Conservation (phyloP, 2,888 invertebrate species). For the Uloborus plumipes region DNA sequence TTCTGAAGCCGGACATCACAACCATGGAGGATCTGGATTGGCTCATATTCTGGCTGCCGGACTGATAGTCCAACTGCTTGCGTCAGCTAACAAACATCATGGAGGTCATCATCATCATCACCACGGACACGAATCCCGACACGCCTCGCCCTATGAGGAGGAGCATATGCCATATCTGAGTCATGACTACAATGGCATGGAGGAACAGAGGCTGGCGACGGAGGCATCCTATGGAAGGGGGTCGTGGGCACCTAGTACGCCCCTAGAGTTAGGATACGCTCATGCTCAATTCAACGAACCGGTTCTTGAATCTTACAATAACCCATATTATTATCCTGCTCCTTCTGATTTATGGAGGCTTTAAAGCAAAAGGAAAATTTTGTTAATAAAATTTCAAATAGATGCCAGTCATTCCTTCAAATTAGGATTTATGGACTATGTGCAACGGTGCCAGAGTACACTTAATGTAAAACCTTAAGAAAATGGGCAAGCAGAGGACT, state of each 20-base stretch:
- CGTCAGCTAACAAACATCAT: slow-evolving; percentile 2
- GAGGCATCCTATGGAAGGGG: not conserved
- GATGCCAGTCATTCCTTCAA: no score
- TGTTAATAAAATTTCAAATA: no score
- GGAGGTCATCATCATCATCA: slow-evolving; percentile 4
- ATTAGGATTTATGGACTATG: no score
- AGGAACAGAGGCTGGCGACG: slow-evolving; percentile 18
- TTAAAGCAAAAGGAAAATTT: no score
- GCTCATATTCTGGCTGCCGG: slow-evolving; percentile 48
- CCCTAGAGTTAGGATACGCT: not conserved
- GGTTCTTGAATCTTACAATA: slow-evolving; percentile 5
- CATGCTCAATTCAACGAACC: slow-evolving; percentile 7
- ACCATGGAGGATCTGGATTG: slow-evolving; percentile 19
- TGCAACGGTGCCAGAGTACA: no score
- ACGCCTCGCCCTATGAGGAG: not conserved
- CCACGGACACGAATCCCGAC: not conserved
- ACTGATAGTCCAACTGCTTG: slow-evolving; percentile 39
- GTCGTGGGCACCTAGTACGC: slow-evolving; percentile 15
- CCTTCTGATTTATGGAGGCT: no score
- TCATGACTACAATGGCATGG: not conserved
- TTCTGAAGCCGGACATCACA: not conserved
- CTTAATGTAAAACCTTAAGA: no score
- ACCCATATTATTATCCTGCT: slow-evolving; percentile 3
- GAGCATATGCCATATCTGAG: no score
- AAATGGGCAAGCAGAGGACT: no score